A percentile compares a stretch with the other conserved stretches of the same genome.
Evolutionary conservation across 2,888 invertebrate genomes (phyloP).

Genomic region (Hemaris fuciformis): DNA sequence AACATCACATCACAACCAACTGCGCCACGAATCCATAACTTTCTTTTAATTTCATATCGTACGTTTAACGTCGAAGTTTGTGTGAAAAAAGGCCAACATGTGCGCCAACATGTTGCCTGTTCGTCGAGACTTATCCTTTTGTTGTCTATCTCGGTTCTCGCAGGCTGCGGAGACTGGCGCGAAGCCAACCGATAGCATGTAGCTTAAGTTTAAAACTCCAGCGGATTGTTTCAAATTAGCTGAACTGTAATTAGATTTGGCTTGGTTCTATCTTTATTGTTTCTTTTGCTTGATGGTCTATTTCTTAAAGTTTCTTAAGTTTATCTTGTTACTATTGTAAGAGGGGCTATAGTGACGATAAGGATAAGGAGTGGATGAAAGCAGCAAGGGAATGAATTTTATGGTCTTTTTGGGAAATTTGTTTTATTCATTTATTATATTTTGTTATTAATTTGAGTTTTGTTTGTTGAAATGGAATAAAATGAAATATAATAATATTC

Average conservation of each 20-base stretch:
- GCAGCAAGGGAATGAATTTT: too few species aligned
- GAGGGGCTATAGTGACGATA: too few species aligned
- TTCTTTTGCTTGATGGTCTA: neutral
- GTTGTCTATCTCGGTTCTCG: constrained; percentile 53
- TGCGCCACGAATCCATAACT: too few species aligned
- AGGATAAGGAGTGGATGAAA: too few species aligned
- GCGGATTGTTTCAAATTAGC: constrained; percentile 8
- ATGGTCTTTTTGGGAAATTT: too few species aligned
- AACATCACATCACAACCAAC: neutral
- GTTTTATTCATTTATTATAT: too few species aligned
- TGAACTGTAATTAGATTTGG: neutral
- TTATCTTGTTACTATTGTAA: neutral
- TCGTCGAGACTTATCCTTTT: constrained; percentile 54
- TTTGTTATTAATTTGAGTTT: too few species aligned
- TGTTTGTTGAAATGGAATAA: too few species aligned
- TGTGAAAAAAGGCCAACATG: neutral
- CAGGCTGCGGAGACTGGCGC: constrained; percentile 54
- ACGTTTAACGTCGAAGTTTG: too few species aligned
- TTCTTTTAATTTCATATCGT: neutral
- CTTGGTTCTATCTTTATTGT: neutral
- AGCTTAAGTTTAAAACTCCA: constrained; percentile 12
- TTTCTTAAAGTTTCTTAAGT: neutral
- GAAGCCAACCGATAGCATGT: constrained; percentile 38
- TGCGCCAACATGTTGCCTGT: constrained; percentile 24
- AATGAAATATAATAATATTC: too few species aligned